phyloP scores from a whole-genome alignment of 2,113 vertebrate genomes.

The Actinemys pallida region DNA sequence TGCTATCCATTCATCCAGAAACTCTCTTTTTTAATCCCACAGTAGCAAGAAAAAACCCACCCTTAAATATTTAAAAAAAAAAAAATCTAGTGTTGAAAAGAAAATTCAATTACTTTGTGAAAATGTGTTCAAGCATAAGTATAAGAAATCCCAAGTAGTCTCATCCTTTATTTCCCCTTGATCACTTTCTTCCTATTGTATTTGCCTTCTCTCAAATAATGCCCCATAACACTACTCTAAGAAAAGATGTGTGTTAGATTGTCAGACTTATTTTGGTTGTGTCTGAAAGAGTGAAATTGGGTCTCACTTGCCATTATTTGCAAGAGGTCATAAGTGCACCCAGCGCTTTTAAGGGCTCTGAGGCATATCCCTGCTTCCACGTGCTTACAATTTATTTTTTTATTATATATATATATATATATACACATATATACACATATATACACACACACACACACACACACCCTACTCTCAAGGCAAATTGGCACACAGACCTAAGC shows the following conservation, averaged over 20 bases:
- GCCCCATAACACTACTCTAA: neutral
- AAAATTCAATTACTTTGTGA: neutral
- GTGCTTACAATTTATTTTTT: neutral
- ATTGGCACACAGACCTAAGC: neutral
- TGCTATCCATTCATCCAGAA: slow-evolving; percentile 13
- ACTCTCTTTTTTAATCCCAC: neutral
- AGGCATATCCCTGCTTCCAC: accelerated
- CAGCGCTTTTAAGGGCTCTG: neutral
- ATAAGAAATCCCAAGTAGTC: neutral
- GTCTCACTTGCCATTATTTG: neutral
- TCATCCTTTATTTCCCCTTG: neutral
- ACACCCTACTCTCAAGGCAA: neutral
- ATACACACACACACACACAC: accelerated
- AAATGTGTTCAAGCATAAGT: neutral
- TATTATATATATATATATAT: no score
- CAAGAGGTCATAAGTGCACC: neutral
- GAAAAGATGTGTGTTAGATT: neutral
- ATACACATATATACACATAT: no score
- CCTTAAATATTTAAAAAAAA: neutral
- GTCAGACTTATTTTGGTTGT: neutral
- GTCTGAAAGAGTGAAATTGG: neutral
- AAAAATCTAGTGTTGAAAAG: accelerated
- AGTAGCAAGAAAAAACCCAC: neutral
- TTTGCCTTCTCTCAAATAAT: neutral
- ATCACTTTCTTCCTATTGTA: neutral